These are phyloP conservation scores for Bombus superbus DNA, from an alignment of 1,140 invertebrate genomes.

Conservation along the genomic window DNA sequence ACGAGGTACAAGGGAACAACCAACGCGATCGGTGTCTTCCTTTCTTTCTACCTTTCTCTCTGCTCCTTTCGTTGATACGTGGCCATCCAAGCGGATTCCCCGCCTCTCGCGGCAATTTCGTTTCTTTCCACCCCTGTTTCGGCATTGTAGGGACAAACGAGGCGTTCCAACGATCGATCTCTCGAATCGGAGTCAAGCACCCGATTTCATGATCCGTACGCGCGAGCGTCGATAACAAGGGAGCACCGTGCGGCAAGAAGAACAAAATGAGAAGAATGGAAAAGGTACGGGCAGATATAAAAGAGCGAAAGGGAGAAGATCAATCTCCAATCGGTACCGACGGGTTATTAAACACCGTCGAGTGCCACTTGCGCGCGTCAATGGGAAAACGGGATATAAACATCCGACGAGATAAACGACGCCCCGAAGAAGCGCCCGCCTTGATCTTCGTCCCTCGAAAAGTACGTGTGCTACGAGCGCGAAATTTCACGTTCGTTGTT, in stretches of 20 bases:
- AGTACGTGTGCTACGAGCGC: conserved; percentile 11
- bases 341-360: conserved; percentile 57
- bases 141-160: conserved; percentile 34
- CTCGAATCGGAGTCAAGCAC: conserved; percentile 33
- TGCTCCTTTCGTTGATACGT: no score
- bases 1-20: conserved; percentile 43
- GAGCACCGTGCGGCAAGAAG: background rate
- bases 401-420: conserved; percentile 31
- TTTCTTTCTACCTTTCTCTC: background rate
- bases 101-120: background rate
- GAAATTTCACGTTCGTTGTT: background rate
- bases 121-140: conserved; percentile 22
- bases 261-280: background rate
- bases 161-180: conserved; percentile 35
- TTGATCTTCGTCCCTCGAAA: conserved; percentile 37
- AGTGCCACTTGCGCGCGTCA: conserved; percentile 46
- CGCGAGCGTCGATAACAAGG: conserved; percentile 37
- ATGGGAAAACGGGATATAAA: conserved; percentile 57
- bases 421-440: background rate
- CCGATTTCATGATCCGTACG: conserved; percentile 17
- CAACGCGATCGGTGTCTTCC: conserved; percentile 12
- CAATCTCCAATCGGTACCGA: conserved; percentile 49
- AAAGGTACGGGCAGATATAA: background rate
- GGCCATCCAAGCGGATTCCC: no score
- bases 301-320: conserved; percentile 29